These are phyloP conservation scores for Sparus aurata DNA, from an alignment of 2,797 vertebrate species.

Conservation along the genomic window DNA sequence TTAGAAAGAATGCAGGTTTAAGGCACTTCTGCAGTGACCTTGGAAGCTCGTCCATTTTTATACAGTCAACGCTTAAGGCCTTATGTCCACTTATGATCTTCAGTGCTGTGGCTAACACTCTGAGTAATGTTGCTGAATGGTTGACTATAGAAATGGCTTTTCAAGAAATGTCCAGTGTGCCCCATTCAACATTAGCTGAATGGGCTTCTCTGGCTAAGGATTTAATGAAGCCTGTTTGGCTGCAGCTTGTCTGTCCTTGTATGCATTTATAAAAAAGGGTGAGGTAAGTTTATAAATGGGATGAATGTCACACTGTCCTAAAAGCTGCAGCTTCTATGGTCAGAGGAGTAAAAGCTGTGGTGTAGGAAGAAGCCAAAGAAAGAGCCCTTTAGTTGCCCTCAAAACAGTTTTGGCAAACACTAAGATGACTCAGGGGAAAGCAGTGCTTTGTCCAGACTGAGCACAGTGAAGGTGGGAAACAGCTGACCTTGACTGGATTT, in stretches of 20 bases:
- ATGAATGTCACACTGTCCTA: slow-evolving; percentile 9
- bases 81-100: background rate
- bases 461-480: slow-evolving; percentile 40
- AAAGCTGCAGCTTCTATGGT: slow-evolving; percentile 20
- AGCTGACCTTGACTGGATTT: slow-evolving; percentile 44
- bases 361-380: slow-evolving; percentile 45
- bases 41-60: too few relatives aligned
- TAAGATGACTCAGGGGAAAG: slow-evolving; percentile 48
- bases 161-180: slow-evolving; percentile 10
- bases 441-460: slow-evolving; percentile 27
- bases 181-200: background rate
- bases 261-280: slow-evolving; percentile 18
- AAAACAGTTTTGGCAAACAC: slow-evolving; percentile 59
- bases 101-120: background rate
- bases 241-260: slow-evolving; percentile 5
- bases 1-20: too few relatives aligned
- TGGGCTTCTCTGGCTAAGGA: background rate
- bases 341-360: slow-evolving; percentile 34
- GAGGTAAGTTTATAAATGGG: slow-evolving; percentile 35
- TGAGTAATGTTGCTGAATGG: background rate
- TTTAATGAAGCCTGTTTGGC: slow-evolving; percentile 16
- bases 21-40: too few relatives aligned
- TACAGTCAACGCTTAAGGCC: background rate
- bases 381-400: slow-evolving; percentile 41
- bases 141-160: background rate